Evolutionary conservation across 2,888 invertebrate genomes (phyloP).

Genomic region (Drosophila longiperda): DNA sequence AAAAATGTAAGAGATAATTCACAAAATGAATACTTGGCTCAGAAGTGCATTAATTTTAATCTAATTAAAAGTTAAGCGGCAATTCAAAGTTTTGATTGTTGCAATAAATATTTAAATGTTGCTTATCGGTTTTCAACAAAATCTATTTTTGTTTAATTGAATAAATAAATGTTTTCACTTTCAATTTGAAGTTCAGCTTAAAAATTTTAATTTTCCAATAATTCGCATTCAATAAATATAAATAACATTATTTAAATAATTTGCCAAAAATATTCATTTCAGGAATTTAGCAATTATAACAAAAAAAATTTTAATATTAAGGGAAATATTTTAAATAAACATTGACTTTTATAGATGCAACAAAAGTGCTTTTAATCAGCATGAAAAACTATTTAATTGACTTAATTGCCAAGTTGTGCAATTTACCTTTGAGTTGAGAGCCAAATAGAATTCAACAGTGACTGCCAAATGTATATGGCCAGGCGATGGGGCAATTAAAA

Average conservation of each 20-base stretch:
- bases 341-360: not conserved
- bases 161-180: not conserved
- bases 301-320: too few species aligned
- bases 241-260: not conserved
- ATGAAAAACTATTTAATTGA: not conserved
- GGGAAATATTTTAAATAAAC: not conserved
- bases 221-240: not conserved
- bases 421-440: not conserved
- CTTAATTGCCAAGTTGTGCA: not conserved
- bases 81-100: not conserved
- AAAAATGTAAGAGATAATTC: too few species aligned
- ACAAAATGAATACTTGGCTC: not conserved
- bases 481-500: slow-evolving; percentile 54
- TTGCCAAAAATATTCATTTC: not conserved
- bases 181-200: not conserved
- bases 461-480: slow-evolving; percentile 40
- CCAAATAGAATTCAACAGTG: slow-evolving; percentile 28
- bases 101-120: not conserved
- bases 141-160: not conserved
- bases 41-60: not conserved
- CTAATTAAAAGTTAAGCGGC: not conserved
- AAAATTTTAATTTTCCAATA: not conserved
- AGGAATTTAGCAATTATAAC: not conserved
- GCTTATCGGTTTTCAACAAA: not conserved
- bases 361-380: not conserved